A percentile compares a stretch with the other conserved stretches of the same genome.
Conservation (phyloP, 2,797 vertebrate genomes). For the Zenarchopterus dispar region DNA sequence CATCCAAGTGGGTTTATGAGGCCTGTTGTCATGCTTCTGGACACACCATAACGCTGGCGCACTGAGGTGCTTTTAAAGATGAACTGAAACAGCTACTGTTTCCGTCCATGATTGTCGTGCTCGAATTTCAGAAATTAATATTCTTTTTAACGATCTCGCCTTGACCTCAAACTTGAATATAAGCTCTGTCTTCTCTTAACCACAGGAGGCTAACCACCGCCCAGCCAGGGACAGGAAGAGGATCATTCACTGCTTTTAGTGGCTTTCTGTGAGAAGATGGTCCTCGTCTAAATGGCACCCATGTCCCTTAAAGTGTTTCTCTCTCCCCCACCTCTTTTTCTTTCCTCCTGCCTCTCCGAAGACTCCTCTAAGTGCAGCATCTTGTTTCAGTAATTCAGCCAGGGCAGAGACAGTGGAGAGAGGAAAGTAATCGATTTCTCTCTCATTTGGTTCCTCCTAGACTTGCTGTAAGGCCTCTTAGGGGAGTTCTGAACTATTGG, state of each 20-base stretch:
- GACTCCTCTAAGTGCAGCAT: constrained; percentile 85
- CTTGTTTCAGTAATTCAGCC: constrained; percentile 87
- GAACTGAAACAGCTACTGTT: constrained; percentile 1
- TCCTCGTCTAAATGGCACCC: constrained; percentile 85
- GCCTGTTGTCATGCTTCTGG: constrained; percentile 9
- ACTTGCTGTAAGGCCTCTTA: constrained; percentile 81
- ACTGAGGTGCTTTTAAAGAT: constrained; percentile 8
- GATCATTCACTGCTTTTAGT: constrained; percentile 84
- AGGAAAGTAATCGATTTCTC: constrained; percentile 82
- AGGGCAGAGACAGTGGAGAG: constrained; percentile 81
- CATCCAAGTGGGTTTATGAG: constrained; percentile 19
- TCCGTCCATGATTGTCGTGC: not conserved
- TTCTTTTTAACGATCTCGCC: constrained; percentile 67
- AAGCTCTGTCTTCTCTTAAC: constrained; percentile 65
- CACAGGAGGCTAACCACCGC: constrained; percentile 73
- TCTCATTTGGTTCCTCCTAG: constrained; percentile 82
- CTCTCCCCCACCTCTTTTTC: constrained; percentile 63
- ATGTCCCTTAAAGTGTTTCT: constrained; percentile 85
- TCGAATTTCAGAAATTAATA: constrained; percentile 52
- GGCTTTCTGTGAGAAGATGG: constrained; percentile 77
- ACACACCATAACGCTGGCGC: not conserved
- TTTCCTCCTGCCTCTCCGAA: constrained; percentile 74
- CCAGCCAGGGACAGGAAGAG: constrained; percentile 74
- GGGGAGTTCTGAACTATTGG: constrained; percentile 81
- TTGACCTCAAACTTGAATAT: constrained; percentile 76